Evolutionary conservation across 37 sponge, comb jelly and placozoan species (phyloP), one percentile per base, ranked within the genome.

Genomic region (Axinella damicornis): DNA sequence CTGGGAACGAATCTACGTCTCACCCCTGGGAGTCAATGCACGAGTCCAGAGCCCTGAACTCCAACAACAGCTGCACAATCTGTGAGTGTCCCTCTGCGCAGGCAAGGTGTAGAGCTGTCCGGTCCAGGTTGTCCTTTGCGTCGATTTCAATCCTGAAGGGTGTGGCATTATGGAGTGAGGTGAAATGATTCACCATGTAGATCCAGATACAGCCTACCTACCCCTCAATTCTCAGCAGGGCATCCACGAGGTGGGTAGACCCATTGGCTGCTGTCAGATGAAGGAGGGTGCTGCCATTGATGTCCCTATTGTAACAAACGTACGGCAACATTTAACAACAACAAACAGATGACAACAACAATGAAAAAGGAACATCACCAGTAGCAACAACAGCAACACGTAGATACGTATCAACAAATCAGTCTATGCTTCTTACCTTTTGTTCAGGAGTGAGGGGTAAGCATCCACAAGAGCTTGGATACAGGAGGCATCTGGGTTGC

Each of bases 381-480:
- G n/a, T n/a, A n/a, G n/a, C n/a, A n/a, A n/a, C n/a, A n/a, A n/a
- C n/a, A n/a, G n/a, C n/a, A n/a, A n/a, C n/a, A n/a, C n/a, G n/a
- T n/a, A n/a, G n/a, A n/a, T n/a, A n/a, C n/a, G n/a, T n/a, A n/a
- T n/a, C n/a, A n/a, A n/a, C n/a, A n/a, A n/a, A n/a, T n/a, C n/a
- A n/a, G n/a, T n/a, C n/a, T n/a, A n/a, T n/a, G 11, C 0, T 20
- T 52, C 66, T 65, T 53, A 93, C 94, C 74, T 69, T 74, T 56
- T 72, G 70, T 94, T 96, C 21, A 94, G 84, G 12, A 96, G 67
- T 27, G 86, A 80, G 58, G 94, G 97, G 66, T 91, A 86, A 25
- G 79, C 59, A 16, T 79, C 74, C 39, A 90, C 53, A 28, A 96
- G 59, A 22, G 89, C 85, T 39, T 71, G 57, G 31, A 93, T 53